Base-by-base conservation (phyloP, 1,140 invertebrate genomes). In the Heliconius melpomene region DNA sequence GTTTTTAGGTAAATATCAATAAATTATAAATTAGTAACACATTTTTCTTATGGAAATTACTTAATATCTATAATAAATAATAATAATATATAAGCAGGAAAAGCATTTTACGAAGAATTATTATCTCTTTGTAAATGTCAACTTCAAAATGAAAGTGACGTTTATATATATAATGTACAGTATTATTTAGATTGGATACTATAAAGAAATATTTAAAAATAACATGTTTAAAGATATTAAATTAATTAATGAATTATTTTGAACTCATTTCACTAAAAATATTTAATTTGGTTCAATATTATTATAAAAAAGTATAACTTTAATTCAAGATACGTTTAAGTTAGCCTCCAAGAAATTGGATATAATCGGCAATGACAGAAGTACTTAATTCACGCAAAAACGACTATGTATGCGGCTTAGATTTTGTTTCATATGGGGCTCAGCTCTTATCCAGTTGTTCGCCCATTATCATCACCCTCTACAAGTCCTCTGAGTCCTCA, bases 131-230 rank as follows among this genome's bases (percentile, higher is more conserved):
- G 60, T 40, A 66, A 75, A 75, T 20, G 74, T 75, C 74, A 75
- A 75, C 74, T 66, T 75, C 74, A 66, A 38, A 26, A 66, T 66
- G 60, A 66, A 66, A 66, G 57, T 66, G 60, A 66, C 23, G 60
- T 66, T 66, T 66, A 29, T 26, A 66, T 66, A 66, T 13, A 66
- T 66, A 57, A 36, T 36, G 7, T 36, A 38, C 29, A n/a, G 16
- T 38, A 60, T 23, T 46, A 5, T 6, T 57, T 38, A 50, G 8
- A n/a, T 54, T 75, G 16, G 72, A 66, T 66, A 66, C 13, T 66
- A 6, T 23, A 66, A 66, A 6, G 26, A 29, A 66, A 60, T 60
- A 60, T 23, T 23, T 60, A 11, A 60, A 60, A 23, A 9, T 57
- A n/a, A 7, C 7, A 60, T n/a, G 9, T 23, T 66, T 66, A 13